Base-by-base conservation (phyloP, 2,888 invertebrate species). In the Polydrusus tereticollis region DNA sequence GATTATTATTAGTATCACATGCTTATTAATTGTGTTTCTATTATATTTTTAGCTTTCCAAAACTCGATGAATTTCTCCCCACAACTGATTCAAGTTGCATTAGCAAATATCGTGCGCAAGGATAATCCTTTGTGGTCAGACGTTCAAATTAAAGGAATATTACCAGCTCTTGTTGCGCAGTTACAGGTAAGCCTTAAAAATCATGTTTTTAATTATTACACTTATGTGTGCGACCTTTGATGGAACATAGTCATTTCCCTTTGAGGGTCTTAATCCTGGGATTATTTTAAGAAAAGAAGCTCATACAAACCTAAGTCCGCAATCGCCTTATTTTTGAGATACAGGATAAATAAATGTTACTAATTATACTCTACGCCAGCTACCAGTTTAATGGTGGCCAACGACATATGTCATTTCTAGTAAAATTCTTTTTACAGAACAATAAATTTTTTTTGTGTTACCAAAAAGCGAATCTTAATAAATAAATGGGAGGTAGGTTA, bases 81-180 rank as follows among this genome's bases (percentile, higher is more conserved):
- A 6, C 78, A 77, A 20, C 76, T 80, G 0, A 80, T 85, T 29
- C 77, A 80, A 12, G 65, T 77, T 12, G 85, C 84, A 2, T 63
- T 90, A 16, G 86, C 85, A 5, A 85, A 86, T 73, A 87, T 89
- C 81, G 86, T 92, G 58, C 87, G 89, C 63, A 89, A 90, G 75
- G 91, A 92, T 80, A 89, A 90, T 86, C 91, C 91, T 33, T 87
- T 87, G 75, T 86, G 90, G 82, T 88, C 85, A 68, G 89, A 89
- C 64, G 86, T 86, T 69, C 90, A 91, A 82, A 87, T 92, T 36
- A 86, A 89, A 5, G 88, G 88, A 76, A 87, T 90, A 82, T 85
- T 91, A 78, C 91, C 92, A 8, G 81, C 82, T 12, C 86, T 91
- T 75, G 80, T 88, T 65, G 85, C 87, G 73, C 85, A 86, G 62